Base-by-base conservation (phyloP, 2,888 invertebrate genomes). In the Drosophila kanekoi region DNA sequence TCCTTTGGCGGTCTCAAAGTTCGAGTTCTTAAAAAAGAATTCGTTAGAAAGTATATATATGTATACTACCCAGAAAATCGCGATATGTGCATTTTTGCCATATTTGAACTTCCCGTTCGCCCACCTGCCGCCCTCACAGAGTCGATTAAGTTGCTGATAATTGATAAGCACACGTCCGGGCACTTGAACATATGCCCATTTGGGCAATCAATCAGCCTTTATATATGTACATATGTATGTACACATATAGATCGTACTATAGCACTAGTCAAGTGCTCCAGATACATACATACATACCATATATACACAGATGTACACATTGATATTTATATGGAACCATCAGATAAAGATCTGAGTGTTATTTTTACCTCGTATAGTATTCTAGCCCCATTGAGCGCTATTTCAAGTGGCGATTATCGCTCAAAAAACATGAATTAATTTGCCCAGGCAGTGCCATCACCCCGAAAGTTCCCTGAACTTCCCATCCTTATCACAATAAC, bases 171-270 rank as follows among this genome's bases (percentile, higher is more conserved):
- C 44, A 51, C 40, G 74, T 77, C 59, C 59, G 57, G 59, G 44
- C 62, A 66, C 74, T 77, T 66, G 63, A 78, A 78, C 67, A 70
- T 61, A 60, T 66, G 62, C 78, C 78, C 70, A 59, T 73, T 70
- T 64, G 64, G 56, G 57, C 63, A 73, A 75, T 75, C 64, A 64
- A 43, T 32, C 70, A 47, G 20, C 32, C 28, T 41, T 16, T 9
- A 35, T 40, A 41, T 8, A 37, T 35, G 5, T 16, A 10, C 23
- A 41, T 49, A 13, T 54, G n/a, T n/a, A n/a, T n/a, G n/a, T n/a
- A 13, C 13, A 10, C 37, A 37, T 44, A 54, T 61, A 57, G 52
- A 63, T 60, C 52, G 49, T 33, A 45, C 16, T 43, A 52, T 45
- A 32, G 13, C 43, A 4, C 28, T 18, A 13, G 47, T 57, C 63